Evolutionary conservation across 2,888 invertebrate species (phyloP).

Genomic region (Aspidiotus rigidus): DNA sequence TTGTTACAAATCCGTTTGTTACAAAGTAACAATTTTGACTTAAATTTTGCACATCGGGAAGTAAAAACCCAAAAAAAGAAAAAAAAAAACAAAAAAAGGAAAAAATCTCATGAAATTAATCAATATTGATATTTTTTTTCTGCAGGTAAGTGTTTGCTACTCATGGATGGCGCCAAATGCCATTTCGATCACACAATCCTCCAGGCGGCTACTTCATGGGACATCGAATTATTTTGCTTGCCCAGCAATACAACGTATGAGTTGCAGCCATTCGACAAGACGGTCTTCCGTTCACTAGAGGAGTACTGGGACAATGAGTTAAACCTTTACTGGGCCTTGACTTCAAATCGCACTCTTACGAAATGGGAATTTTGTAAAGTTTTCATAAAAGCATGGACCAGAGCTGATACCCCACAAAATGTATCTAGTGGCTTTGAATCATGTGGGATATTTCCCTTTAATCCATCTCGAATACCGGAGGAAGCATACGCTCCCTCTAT

Average conservation of each 20-base stretch:
- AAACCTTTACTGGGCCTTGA: not conserved
- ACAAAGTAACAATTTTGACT: too few species aligned
- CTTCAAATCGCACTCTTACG: not conserved
- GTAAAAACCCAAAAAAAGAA: too few species aligned
- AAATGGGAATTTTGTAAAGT: not conserved
- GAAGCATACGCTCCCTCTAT: constrained; percentile 1
- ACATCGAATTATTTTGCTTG: not conserved
- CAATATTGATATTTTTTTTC: not conserved
- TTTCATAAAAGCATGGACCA: not conserved
- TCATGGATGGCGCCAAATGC: constrained; percentile 1
- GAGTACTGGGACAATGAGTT: not conserved
- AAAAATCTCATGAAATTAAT: too few species aligned
- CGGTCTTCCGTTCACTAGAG: not conserved
- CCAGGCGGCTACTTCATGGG: not conserved
- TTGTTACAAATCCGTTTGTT: too few species aligned
- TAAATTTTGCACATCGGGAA: too few species aligned
- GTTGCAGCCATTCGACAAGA: not conserved
- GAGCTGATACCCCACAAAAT: not conserved
- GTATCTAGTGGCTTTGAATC: not conserved
- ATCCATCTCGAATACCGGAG: not conserved
- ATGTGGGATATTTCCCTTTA: not conserved
- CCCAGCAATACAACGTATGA: not conserved
- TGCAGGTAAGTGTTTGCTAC: not conserved
- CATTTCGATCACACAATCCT: not conserved
- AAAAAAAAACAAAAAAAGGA: not conserved